Base-by-base conservation (phyloP, 2,113 vertebrate genomes). In the Gavia stellata region DNA sequence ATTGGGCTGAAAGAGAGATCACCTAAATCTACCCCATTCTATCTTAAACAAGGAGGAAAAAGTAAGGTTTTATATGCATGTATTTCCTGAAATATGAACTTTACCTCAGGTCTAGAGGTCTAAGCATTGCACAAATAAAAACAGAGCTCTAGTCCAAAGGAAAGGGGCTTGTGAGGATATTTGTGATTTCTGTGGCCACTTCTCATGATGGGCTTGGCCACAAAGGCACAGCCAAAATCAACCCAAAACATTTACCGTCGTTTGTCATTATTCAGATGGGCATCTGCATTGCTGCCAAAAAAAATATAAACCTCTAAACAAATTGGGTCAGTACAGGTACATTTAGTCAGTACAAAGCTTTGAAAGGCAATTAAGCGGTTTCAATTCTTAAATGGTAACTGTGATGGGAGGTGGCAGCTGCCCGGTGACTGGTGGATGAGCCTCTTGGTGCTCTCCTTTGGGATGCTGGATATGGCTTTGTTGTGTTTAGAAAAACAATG, bases 41-140 rank as follows among this genome's bases (percentile, higher is more conserved):
- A 29, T 65, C 87, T 80, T 91, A 96, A 95, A 93, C 40, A 86
- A 11, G 45, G 36, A 93, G 50, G 71, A n/a, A 73, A 92, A 95
- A 90, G 28, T 25, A 31, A 92, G 74, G 56, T 56, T 88, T 88
- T 85, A 38, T 45, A 36, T 45, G 25, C 72, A 66, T 14, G 3
- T 86, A 62, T 95, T 95, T 97, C 42, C 81, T 86, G 82, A 95
- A 97, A 85, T 34, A 83, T 24, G 55, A 91, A 52, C 52, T 95
- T 92, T 77, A 83, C n/a, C 28, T 86, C 59, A 85, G 71, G 58
- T 92, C 93, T 93, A 34, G 70, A 56, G 88, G 77, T 62, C 65
- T 86, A 89, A 96, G 63, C 53, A 63, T 81, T 50, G 42, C 47
- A 80, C 21, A 88, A 94, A 66, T 90, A 62, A 89, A 84, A 95